Evolutionary conservation across 2,797 vertebrate genomes (phyloP), one percentile per base, ranked within the genome.

Genomic region (Choloepus didactylus): DNA sequence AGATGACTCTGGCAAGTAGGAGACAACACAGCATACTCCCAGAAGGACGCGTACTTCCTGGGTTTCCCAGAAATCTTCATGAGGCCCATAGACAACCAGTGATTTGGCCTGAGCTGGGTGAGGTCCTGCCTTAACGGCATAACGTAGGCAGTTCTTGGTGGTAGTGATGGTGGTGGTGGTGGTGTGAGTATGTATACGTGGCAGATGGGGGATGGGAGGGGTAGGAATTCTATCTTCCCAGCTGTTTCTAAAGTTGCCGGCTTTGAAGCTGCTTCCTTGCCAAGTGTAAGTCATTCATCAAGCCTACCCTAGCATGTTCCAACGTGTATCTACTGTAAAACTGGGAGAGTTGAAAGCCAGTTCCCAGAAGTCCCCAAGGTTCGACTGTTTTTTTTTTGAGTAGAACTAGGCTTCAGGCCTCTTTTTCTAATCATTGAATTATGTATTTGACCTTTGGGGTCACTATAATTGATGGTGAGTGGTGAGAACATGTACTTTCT

Each of bases 241-340:
- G 66, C 23, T 89, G 41, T 51, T 69, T 91, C 79, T 54, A 81
- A 44, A 86, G 84, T 88, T 86, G 60, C 51, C 90, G 77, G 2
- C 6, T 2, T 23, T 66, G 35, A 83, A 67, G 35, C 70, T 84
- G 31, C 29, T 91, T 90, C 89, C 46, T 80, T 29, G 41, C 54
- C 41, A 92, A 73, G 35, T 62, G 1, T 84, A 91, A 93, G 31
- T 79, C 94, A 16, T 92, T 87, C 54, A 73, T 94, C 38, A 95
- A 41, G 49, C 35, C 35, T 87, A 19, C 46, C 12, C 41, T 66
- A 49, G 1, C 11, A 5, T 62, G 46, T 79, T 95, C 69, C 81
- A 82, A 3, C 2, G 0, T 27, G 8, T 38, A 54, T 79, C 84
- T 94, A 41, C n/a, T 69, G 7, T 85, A 84, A 80, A 79, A 56